Conservation (phyloP, 35 echinoderm and acorn worm genomes). For the Eucidaris tribuloides region DNA sequence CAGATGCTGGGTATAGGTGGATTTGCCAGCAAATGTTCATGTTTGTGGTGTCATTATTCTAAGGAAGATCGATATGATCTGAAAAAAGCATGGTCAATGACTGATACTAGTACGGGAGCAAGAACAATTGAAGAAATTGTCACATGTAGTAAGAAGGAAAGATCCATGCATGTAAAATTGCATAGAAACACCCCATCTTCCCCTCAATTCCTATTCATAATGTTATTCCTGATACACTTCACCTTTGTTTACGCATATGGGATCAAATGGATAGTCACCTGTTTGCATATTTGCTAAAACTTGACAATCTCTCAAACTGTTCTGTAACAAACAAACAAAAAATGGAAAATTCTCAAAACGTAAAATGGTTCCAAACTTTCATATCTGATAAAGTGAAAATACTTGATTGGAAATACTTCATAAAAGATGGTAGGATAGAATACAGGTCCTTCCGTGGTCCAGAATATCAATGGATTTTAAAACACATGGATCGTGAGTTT, state of each 20-base stretch:
- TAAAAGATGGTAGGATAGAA: slow-evolving; percentile 60
- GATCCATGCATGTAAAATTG: slow-evolving; percentile 59
- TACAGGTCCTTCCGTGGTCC: slow-evolving; percentile 57
- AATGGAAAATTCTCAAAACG: slow-evolving; percentile 37
- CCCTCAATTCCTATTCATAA: slow-evolving; percentile 50
- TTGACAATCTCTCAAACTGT: slow-evolving; percentile 58
- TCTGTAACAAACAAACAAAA: slow-evolving; percentile 34
- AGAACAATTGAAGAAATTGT: slow-evolving; percentile 55
- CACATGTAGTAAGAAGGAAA: slow-evolving; percentile 21
- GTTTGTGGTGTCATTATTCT: slow-evolving; percentile 57
- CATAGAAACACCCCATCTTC: slow-evolving; percentile 50
- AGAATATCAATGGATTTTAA: slow-evolving; percentile 40
- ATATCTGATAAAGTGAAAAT: slow-evolving; percentile 33
- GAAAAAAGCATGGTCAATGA: slow-evolving; percentile 57
- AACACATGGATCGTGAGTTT: slow-evolving; percentile 17
- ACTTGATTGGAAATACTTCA: no score
- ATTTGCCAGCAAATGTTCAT: slow-evolving; percentile 50
- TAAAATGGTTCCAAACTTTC: slow-evolving; percentile 37
- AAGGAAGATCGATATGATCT: slow-evolving; percentile 45
- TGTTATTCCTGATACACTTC: slow-evolving; percentile 66
- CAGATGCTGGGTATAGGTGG: slow-evolving; percentile 58
- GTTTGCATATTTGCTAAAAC: slow-evolving; percentile 34
- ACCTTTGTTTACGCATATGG: slow-evolving; percentile 50
- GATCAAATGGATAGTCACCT: slow-evolving; percentile 57
- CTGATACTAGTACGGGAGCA: slow-evolving; percentile 29